Percentiles rank a stretch among this genome's conserved stretches.
These are phyloP conservation scores for Caenorhabditis inopinata DNA, from an alignment of 1,140 invertebrate genomes.

Conservation along the genomic window DNA sequence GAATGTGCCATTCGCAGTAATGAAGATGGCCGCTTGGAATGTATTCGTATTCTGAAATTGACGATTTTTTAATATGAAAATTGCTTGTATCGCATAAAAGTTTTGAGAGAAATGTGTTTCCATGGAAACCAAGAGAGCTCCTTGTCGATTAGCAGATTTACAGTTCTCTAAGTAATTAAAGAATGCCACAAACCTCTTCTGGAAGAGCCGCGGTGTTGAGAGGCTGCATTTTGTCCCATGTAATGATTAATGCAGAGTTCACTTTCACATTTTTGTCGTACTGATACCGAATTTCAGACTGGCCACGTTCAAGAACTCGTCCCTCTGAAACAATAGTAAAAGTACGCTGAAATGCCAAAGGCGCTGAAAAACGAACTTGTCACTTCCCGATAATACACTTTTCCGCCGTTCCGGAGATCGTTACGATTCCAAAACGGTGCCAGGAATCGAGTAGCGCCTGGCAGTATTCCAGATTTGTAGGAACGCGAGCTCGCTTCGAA, in stretches of 20 bases:
- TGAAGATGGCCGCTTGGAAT: conserved; percentile 65
- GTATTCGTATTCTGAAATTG: conserved; percentile 63
- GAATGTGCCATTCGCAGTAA: conserved; percentile 62
- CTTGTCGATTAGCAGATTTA: no score
- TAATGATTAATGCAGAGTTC: conserved; percentile 57
- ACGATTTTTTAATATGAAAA: no score
- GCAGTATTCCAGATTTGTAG: conserved; percentile 61
- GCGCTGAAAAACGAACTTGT: conserved; percentile 42
- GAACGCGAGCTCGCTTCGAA: conserved; percentile 55
- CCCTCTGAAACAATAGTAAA: conserved; percentile 52
- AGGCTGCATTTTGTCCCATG: conserved; percentile 65
- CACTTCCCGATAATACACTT: conserved; percentile 59
- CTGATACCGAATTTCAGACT: conserved; percentile 66
- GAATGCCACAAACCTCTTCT: conserved; percentile 52
- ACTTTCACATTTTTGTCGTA: conserved; percentile 63
- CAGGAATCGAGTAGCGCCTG: conserved; percentile 34
- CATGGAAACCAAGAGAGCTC: no score
- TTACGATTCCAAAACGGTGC: conserved; percentile 66
- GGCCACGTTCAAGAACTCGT: conserved; percentile 61
- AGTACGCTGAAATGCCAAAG: neutral
- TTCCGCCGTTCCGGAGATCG: conserved; percentile 62
- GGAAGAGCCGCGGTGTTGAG: conserved; percentile 49
- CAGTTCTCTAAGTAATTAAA: no score
- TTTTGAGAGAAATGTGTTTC: no score
- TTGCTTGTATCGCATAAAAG: no score